Percentiles rank a stretch among this genome's conserved stretches.
phyloP scores from a whole-genome alignment of 2,113 vertebrate genomes.

The Tupaia chinensis region DNA sequence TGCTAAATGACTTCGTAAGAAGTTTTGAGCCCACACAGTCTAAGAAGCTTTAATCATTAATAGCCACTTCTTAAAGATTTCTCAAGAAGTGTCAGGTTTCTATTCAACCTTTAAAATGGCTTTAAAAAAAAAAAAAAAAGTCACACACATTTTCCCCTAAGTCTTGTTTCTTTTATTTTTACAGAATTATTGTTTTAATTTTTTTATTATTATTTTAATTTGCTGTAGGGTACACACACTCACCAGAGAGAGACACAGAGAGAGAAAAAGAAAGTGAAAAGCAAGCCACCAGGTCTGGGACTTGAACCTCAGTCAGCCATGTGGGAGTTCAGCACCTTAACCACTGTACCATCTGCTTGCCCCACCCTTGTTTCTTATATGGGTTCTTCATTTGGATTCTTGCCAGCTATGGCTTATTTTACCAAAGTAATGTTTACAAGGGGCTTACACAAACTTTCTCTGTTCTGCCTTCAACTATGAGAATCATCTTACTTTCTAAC shows the following conservation, averaged over 20 bases:
- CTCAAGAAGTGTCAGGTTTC: not conserved
- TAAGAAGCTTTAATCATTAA: not conserved
- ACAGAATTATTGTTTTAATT: too few relatives aligned
- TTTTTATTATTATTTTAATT: too few relatives aligned
- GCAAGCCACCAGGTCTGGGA: too few relatives aligned
- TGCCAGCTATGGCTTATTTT: not conserved
- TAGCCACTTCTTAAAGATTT: not conserved
- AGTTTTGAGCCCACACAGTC: not conserved
- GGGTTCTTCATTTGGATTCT: conserved; percentile 19
- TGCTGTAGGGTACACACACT: too few relatives aligned
- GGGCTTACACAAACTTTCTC: not conserved
- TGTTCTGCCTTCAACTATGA: not conserved
- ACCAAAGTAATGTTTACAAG: not conserved
- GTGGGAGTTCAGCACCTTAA: too few relatives aligned
- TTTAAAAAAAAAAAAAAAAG: not conserved
- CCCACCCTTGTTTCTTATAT: not conserved
- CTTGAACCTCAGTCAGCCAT: too few relatives aligned
- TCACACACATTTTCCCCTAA: not conserved
- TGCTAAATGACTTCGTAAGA: not conserved
- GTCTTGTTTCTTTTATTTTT: not conserved
- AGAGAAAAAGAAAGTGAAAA: too few relatives aligned
- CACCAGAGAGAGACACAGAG: too few relatives aligned
- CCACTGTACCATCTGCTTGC: too few relatives aligned
- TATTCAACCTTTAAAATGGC: not conserved
- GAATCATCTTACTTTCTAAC: not conserved